Percentiles rank a stretch among this genome's conserved stretches.
Evolutionary conservation across 2,888 invertebrate species (phyloP).

Genomic region (Bedellia somnulentella): DNA sequence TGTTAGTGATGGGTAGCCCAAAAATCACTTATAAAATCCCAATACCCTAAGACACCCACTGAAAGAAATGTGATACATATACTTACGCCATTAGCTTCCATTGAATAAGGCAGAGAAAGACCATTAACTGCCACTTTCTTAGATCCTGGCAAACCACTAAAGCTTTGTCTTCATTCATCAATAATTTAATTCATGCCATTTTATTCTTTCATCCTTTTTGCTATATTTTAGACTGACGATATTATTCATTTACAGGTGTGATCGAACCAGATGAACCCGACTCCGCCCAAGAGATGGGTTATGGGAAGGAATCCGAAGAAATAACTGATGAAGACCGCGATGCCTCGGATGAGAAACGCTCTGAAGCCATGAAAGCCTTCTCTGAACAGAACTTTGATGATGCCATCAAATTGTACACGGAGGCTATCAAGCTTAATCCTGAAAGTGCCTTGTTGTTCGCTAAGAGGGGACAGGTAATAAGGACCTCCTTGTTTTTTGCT

Average conservation of each 20-base stretch:
- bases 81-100: too few relatives aligned
- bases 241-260: conserved; percentile 29
- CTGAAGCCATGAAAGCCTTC: conserved; percentile 76
- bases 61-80: too few relatives aligned
- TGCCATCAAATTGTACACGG: conserved; percentile 77
- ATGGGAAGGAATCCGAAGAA: conserved; percentile 48
- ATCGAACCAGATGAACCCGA: conserved; percentile 60
- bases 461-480: conserved; percentile 84
- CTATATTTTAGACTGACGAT: conserved; percentile 1
- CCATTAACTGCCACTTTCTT: too few relatives aligned
- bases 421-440: conserved; percentile 83
- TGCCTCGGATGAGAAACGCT: conserved; percentile 75
- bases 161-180: too few relatives aligned
- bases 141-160: too few relatives aligned
- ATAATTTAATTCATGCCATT: too few relatives aligned
- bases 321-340: conserved; percentile 76
- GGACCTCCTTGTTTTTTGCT: too few relatives aligned
- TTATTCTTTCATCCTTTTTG: too few relatives aligned
- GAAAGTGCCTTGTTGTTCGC: conserved; percentile 81
- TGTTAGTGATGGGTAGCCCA: too few relatives aligned
- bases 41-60: too few relatives aligned
- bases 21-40: too few relatives aligned
- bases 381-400: conserved; percentile 78
- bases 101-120: too few relatives aligned
- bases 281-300: conserved; percentile 72